Evolutionary conservation across 1,140 invertebrate genomes (phyloP), one percentile per base, ranked within the genome.

Genomic region (Aphelinus atriplicis): DNA sequence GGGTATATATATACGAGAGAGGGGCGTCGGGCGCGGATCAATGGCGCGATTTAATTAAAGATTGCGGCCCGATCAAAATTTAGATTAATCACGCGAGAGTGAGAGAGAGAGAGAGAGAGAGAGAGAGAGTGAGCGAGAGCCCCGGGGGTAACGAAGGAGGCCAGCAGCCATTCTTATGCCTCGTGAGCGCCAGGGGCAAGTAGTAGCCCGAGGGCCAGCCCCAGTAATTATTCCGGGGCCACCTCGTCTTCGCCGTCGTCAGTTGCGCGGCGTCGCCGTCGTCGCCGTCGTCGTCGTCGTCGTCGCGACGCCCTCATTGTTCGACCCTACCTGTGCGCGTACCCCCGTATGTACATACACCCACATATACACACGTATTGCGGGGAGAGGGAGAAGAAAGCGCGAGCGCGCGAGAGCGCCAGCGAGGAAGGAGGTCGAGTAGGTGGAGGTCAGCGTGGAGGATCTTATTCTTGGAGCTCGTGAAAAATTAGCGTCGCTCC

Each of bases 11-110:
- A 7, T 4, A 55, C 26, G n/a, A 5, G 2, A 43, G 2, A 9
- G 48, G 63, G 48, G 10, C 66, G 45, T 10, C 58, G 26, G 62
- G 57, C 63, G 58, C 69, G 81, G 80, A 85, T 85, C 84, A 85
- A 85, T 85, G 80, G 79, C 82, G n/a, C n/a, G 84, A 85, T 85
- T 84, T 85, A 85, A 85, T 85, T 85, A 84, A 85, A 85, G 84
- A 85, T 85, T 84, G 81, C 83, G 78, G 77, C 69, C 77, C 77
- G 79, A 81, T 79, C 81, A 84, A 84, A 85, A 85, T 85, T 84
- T 84, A 85, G 84, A 84, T 85, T 85, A 84, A 85, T 84, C 83
- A 81, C 77, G 75, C 77, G 71, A 78, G 75, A 78, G 74, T 7
- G 45, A 1, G 10, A 42, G 46, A 6, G 53, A 6, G 43, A 50